These are phyloP conservation scores for Verasper variegatus DNA, from an alignment of 2,113 vertebrate species.

Conservation along the genomic window DNA sequence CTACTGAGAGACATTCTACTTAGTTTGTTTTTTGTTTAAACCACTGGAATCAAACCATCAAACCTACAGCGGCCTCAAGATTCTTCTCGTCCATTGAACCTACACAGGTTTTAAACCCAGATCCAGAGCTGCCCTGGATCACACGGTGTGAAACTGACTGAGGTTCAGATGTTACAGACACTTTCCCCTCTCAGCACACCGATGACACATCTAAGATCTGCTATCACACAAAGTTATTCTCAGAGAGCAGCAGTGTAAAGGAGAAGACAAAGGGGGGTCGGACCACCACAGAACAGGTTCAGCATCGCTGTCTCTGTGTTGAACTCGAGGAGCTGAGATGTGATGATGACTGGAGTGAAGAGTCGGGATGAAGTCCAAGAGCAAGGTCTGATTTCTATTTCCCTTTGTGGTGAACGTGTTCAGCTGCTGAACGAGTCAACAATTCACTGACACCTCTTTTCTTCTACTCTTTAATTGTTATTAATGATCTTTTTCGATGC, in stretches of 20 bases:
- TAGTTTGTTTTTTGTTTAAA: not conserved
- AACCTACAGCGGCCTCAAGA: slow-evolving; percentile 3
- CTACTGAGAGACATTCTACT: no score
- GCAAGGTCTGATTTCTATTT: no score
- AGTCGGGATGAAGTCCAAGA: not conserved
- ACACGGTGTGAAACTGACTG: no score
- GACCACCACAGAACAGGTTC: not conserved
- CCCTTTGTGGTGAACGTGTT: no score
- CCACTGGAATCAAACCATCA: not conserved
- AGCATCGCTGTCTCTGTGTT: not conserved
- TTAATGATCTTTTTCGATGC: no score
- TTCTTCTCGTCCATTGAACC: not conserved
- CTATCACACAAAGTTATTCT: not conserved
- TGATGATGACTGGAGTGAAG: not conserved
- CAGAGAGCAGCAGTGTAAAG: not conserved
- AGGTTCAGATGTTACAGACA: no score
- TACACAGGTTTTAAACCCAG: no score
- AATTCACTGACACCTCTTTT: no score
- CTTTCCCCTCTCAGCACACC: not conserved
- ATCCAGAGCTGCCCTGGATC: no score
- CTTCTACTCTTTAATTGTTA: no score
- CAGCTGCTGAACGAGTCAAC: no score
- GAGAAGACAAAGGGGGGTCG: not conserved
- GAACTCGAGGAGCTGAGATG: not conserved
- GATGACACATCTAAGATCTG: not conserved